phyloP scores from a whole-genome alignment of 2,888 invertebrate species.

The Pseudoips prasinana region DNA sequence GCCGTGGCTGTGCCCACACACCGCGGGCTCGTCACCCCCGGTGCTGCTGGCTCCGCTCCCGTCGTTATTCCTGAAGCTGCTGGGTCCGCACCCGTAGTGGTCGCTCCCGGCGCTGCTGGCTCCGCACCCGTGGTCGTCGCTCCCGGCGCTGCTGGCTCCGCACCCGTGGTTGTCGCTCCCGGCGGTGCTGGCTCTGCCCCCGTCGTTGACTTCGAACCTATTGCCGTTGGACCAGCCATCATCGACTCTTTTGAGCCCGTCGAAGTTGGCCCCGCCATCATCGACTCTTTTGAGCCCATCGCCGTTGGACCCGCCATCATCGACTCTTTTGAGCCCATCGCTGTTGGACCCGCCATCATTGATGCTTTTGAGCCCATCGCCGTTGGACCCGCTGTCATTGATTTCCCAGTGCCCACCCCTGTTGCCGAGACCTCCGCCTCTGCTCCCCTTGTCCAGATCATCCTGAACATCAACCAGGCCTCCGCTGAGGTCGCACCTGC shows the following conservation, averaged over 20 bases:
- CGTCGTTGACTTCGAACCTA: slow-evolving; percentile 7
- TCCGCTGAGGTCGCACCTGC: slow-evolving; percentile 14
- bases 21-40: slow-evolving; percentile 23
- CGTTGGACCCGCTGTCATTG: slow-evolving; percentile 6
- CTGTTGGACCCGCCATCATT: slow-evolving; percentile 24
- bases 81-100: slow-evolving; percentile 46
- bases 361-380: slow-evolving; percentile 9
- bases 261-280: slow-evolving; percentile 27
- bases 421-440: slow-evolving; percentile 12
- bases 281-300: slow-evolving; percentile 30
- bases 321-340: slow-evolving; percentile 17
- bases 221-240: slow-evolving; percentile 23
- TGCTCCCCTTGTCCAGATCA: slow-evolving; percentile 38
- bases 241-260: slow-evolving; percentile 23
- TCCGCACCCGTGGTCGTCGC: slow-evolving; percentile 10
- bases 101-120: slow-evolving; percentile 2
- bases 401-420: slow-evolving; percentile 9
- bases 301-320: slow-evolving; percentile 10
- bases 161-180: slow-evolving; percentile 22
- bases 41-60: slow-evolving; percentile 9
- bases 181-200: slow-evolving; percentile 1
- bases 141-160: slow-evolving; percentile 5
- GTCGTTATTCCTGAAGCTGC: slow-evolving; percentile 17
- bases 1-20: slow-evolving; percentile 47
- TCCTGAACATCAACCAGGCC: slow-evolving; percentile 35